These are phyloP conservation scores for Ambastaia sidthimunki DNA, from an alignment of 2,797 vertebrate species.

Conservation along the genomic window DNA sequence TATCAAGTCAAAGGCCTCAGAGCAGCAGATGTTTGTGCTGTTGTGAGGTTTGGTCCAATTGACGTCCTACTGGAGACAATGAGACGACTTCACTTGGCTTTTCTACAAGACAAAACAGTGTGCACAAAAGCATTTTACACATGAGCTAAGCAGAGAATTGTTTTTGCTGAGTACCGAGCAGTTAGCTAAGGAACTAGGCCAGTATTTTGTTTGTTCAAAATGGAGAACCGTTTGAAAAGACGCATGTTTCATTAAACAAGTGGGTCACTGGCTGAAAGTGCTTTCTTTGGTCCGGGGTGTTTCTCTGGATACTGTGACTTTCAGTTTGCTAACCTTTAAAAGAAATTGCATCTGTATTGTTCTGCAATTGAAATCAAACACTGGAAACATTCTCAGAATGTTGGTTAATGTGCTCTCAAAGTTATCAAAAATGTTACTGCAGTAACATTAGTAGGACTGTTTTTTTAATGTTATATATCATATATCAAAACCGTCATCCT, in stretches of 20 bases:
- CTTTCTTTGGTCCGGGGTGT: conserved; percentile 27
- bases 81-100: conserved; percentile 20
- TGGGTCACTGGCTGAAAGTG: conserved; percentile 38
- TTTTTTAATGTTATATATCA: no score
- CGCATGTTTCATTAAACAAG: conserved; percentile 53
- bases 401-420: no score
- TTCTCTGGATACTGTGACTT: conserved; percentile 34
- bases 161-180: conserved; percentile 23
- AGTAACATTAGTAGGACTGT: no score
- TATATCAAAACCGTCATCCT: no score
- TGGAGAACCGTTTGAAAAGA: conserved; percentile 34
- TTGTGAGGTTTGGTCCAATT: conserved; percentile 52
- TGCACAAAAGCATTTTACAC: not conserved
- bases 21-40: conserved; percentile 67
- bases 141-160: conserved; percentile 15
- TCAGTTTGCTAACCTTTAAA: conserved; percentile 16
- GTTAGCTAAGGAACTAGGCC: conserved; percentile 40
- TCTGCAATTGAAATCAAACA: not conserved
- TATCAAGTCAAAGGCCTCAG: conserved; percentile 51
- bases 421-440: no score
- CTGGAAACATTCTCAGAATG: no score
- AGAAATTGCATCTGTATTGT: conserved; percentile 10
- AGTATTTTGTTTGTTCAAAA: conserved; percentile 39
- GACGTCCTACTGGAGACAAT: conserved; percentile 19
- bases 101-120: not conserved